Percentiles rank a stretch among this genome's conserved stretches.
Evolutionary conservation across 2,797 vertebrate genomes (phyloP).

Genomic region (Notolabrus celidotus): DNA sequence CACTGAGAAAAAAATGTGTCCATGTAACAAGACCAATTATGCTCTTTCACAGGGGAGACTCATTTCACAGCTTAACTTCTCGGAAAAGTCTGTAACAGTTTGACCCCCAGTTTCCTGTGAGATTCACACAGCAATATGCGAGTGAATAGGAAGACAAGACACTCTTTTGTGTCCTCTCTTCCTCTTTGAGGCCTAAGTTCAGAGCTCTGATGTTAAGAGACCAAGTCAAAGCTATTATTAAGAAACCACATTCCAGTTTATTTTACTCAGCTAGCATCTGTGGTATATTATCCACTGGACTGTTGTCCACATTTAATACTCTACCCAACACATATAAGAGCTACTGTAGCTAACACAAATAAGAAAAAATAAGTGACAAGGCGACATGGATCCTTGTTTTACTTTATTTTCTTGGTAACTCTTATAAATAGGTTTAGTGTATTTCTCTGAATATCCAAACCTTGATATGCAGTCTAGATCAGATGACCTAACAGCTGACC

Average conservation of each 20-base stretch:
- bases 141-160: constrained; percentile 68
- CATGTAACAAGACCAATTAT: constrained; percentile 47
- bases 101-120: constrained; percentile 85
- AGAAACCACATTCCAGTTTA: constrained; percentile 42
- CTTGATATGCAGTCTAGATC: neutral
- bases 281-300: constrained; percentile 9
- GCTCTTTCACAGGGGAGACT: constrained; percentile 54
- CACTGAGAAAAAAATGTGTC: constrained; percentile 16
- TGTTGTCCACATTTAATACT: neutral
- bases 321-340: neutral
- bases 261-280: constrained; percentile 37
- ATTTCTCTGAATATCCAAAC: neutral
- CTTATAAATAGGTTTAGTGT: neutral
- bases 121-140: constrained; percentile 71
- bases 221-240: constrained; percentile 43
- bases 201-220: constrained; percentile 45
- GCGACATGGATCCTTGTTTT: too few relatives aligned
- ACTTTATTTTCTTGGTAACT: neutral
- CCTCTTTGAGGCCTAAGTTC: constrained; percentile 55
- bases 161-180: constrained; percentile 70
- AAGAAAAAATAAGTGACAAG: too few relatives aligned
- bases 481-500: neutral
- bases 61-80: constrained; percentile 75
- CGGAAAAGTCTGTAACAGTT: constrained; percentile 72
- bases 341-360: neutral